phyloP scores from a whole-genome alignment of 2,888 invertebrate species.

The Lutraria lutraria region DNA sequence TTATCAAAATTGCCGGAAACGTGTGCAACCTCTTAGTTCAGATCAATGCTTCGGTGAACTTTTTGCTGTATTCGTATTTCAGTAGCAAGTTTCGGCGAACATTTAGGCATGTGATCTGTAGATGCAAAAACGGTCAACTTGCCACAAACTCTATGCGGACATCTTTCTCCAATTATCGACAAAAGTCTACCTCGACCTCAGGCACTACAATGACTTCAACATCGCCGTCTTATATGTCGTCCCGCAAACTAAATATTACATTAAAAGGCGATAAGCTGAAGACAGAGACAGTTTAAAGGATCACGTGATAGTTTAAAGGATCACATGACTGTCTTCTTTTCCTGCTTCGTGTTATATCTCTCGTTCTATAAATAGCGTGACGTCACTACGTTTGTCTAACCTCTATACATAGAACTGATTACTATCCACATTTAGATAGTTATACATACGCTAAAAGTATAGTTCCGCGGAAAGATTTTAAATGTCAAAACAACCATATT shows the following conservation, averaged over 20 bases:
- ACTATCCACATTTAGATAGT: too few species aligned
- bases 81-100: constrained; percentile 92
- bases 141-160: not conserved
- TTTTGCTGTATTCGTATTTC: constrained; percentile 92
- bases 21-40: constrained; percentile 91
- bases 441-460: too few species aligned
- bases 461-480: too few species aligned
- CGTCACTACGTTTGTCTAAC: too few species aligned
- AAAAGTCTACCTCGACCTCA: constrained; percentile 13
- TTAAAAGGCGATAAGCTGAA: not conserved
- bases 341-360: too few species aligned
- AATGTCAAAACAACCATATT: too few species aligned
- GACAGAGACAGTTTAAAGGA: not conserved
- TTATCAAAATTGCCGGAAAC: constrained; percentile 89
- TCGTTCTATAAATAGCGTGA: too few species aligned
- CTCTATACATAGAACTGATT: too few species aligned
- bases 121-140: constrained; percentile 38
- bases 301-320: too few species aligned
- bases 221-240: not conserved
- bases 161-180: not conserved
- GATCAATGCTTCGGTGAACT: constrained; percentile 92
- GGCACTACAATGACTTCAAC: not conserved
- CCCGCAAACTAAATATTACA: not conserved
- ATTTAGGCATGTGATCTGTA: constrained; percentile 80
- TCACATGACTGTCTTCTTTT: too few species aligned